Conservation (phyloP, 92 coral and sea anemone species). For the Paramuricea clavata region DNA sequence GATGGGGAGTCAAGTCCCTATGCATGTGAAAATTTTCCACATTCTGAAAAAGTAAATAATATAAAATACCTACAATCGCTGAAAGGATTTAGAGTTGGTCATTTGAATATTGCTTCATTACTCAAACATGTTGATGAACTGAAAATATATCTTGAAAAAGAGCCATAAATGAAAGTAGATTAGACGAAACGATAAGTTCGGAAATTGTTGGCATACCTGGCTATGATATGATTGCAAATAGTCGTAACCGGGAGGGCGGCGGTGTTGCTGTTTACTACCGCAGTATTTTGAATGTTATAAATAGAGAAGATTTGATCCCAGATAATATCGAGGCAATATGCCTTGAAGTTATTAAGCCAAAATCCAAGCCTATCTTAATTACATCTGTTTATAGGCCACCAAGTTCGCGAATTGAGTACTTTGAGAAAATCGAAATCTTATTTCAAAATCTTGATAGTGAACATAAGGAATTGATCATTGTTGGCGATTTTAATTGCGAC, state of each 20-base stretch:
- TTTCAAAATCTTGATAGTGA: not conserved
- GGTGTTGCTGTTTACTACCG: constrained; percentile 30
- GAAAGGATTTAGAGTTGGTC: constrained; percentile 37
- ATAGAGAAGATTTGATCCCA: constrained; percentile 15
- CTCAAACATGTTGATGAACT: constrained; percentile 1
- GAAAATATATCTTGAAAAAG: not conserved
- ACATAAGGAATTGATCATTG: not conserved
- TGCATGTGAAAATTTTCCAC: not conserved
- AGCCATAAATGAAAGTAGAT: constrained; percentile 25
- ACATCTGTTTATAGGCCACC: constrained; percentile 17
- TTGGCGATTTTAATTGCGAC: constrained; percentile 22
- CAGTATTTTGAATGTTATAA: not conserved
- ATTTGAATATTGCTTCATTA: constrained; percentile 24
- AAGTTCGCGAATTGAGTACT: not conserved
- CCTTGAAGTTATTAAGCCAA: not conserved
- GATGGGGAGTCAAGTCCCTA: not conserved
- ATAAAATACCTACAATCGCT: not conserved
- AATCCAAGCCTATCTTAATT: constrained; percentile 1
- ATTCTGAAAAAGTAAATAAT: not conserved
- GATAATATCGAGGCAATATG: not conserved
- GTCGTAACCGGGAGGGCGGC: constrained; percentile 20
- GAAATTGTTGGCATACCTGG: constrained; percentile 12
- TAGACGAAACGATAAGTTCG: not conserved
- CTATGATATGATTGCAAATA: constrained; percentile 12
- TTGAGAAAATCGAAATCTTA: not conserved